These are phyloP conservation scores for Isoperla grammatica DNA, from an alignment of 2,888 invertebrate genomes.

Conservation along the genomic window DNA sequence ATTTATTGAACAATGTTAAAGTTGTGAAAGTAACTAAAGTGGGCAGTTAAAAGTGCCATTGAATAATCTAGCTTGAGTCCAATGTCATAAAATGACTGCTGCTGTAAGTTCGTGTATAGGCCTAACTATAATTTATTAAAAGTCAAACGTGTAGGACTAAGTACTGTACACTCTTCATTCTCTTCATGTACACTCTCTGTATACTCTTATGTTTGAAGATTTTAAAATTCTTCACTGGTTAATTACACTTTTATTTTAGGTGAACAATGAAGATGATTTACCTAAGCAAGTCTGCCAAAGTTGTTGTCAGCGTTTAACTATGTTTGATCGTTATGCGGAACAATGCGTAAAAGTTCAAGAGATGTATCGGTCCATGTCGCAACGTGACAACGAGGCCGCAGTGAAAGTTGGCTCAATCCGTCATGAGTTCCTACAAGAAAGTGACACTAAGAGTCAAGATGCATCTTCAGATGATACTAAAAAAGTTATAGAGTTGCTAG, in stretches of 20 bases:
- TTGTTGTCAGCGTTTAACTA: slow-evolving; percentile 23
- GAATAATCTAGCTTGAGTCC: too few relatives aligned
- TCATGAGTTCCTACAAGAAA: slow-evolving; percentile 24
- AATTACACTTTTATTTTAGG: slow-evolving; percentile 12
- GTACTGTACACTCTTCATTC: too few relatives aligned
- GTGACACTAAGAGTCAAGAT: slow-evolving; percentile 4
- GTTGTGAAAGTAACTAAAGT: too few relatives aligned
- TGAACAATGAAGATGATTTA: slow-evolving; percentile 25
- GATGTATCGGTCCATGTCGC: slow-evolving; percentile 25
- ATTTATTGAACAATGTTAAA: too few relatives aligned
- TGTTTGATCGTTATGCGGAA: slow-evolving; percentile 29
- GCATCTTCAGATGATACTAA: slow-evolving; percentile 15
- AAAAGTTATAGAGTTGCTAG: slow-evolving; percentile 23
- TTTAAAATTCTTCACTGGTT: too few relatives aligned
- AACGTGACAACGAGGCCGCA: slow-evolving; percentile 14
- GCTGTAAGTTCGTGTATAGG: too few relatives aligned
- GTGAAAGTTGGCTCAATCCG: slow-evolving; percentile 22
- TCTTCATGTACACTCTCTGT: too few relatives aligned
- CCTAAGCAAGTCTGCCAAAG: slow-evolving; percentile 28
- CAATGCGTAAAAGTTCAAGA: slow-evolving; percentile 29
- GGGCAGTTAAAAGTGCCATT: too few relatives aligned
- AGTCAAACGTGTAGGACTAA: too few relatives aligned
- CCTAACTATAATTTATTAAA: too few relatives aligned
- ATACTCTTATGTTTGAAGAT: too few relatives aligned
- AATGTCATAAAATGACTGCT: too few relatives aligned